Evolutionary conservation across 2,888 invertebrate species (phyloP), one percentile per base, ranked within the genome.

Genomic region (Clitarchus hookeri): DNA sequence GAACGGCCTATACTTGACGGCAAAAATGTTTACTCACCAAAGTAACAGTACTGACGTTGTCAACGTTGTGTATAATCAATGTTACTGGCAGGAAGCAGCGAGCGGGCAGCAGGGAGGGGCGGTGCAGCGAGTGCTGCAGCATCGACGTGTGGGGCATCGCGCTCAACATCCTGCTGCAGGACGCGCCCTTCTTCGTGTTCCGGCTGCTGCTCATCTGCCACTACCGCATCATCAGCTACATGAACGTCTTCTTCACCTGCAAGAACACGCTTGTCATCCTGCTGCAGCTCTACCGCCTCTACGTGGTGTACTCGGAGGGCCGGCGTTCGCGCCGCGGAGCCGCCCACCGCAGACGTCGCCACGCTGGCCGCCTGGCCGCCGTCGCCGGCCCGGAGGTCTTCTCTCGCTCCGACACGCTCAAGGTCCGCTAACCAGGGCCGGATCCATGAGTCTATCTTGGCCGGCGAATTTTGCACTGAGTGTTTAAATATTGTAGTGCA

Each of bases 211-310:
- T 98, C 83, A 98, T 98, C 87, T 94, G 96, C 16, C 96, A 97
- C 89, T 98, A 97, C 91, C 94, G 95, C 88, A 97, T 98, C 53
- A 96, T 98, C 88, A 98, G 96, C 89, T 98, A 98, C 90, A 98
- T 98, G 95, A 98, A 98, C 91, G 96, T 98, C 87, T 98, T 98
- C 92, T 98, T 98, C 92, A 98, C 98, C 0, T 98, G 97, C 92
- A 96, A 97, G 92, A 97, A 97, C 90, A 96, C 96, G 0, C 91
- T 97, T 91, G 98, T 98, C 16, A 98, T 98, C 87, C 91, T 97
- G 0, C 93, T 98, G 0, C 97, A 98, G 91, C 92, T 97, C 86
- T 98, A 98, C 90, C 79, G 97, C 11, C 92, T 98, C 0, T 96
- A 96, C 90, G 97, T 97, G 0, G 94, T 97, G 0, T 95, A 96